A percentile compares a stretch with the other conserved stretches of the same genome.
Conservation (phyloP, 2,113 vertebrate genomes). For the Lethenteron camtschaticum region DNA sequence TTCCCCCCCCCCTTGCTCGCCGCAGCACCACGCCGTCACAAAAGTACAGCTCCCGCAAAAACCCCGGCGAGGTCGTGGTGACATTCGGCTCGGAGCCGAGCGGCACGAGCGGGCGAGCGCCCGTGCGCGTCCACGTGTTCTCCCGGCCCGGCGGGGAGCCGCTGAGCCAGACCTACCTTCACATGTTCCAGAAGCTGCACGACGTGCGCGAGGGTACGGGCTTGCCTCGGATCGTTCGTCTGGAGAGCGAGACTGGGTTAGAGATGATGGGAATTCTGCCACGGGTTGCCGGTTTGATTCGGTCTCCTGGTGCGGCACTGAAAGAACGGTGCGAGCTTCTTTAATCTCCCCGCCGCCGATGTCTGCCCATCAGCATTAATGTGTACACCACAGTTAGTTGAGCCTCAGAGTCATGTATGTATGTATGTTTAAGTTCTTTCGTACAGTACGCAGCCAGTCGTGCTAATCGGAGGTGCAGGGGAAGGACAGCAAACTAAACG, state of each 20-base stretch:
- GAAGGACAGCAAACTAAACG: no score
- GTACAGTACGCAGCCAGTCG: no score
- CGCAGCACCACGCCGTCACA: constrained; percentile 45
- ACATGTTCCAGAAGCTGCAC: constrained; percentile 59
- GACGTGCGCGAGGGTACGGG: constrained; percentile 44
- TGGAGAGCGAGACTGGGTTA: not conserved
- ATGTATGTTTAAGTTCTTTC: no score
- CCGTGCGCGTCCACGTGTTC: constrained; percentile 19
- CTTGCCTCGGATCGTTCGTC: not conserved
- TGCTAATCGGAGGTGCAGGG: no score
- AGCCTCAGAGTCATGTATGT: no score
- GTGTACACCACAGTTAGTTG: not conserved
- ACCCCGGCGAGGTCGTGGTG: constrained; percentile 48
- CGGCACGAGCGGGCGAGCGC: constrained; percentile 16
- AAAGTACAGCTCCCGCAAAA: constrained; percentile 41
- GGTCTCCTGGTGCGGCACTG: no score
- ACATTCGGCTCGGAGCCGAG: constrained; percentile 31
- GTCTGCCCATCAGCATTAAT: not conserved
- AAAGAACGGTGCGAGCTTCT: no score
- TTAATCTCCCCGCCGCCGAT: not conserved
- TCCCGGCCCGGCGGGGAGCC: constrained; percentile 17
- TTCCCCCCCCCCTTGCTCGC: not conserved
- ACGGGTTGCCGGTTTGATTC: no score
- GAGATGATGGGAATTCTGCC: no score
- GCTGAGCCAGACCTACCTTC: constrained; percentile 36